Conservation (phyloP, 1,140 invertebrate genomes). For the Helicoverpa zea region DNA sequence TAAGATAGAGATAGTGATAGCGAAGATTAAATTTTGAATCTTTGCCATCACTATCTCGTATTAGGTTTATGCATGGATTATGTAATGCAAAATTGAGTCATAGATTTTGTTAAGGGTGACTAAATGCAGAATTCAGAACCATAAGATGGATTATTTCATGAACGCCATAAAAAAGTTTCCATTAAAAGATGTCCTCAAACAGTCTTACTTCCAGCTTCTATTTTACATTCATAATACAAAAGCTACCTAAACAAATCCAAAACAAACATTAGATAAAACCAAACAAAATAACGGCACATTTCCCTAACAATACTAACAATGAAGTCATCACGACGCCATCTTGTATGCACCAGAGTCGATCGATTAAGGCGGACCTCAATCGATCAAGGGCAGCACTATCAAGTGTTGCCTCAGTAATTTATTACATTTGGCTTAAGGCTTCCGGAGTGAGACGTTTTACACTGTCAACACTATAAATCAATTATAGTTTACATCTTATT, state of each 20-base stretch:
- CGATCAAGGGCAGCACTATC: slow-evolving; percentile 71
- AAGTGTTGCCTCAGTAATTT: slow-evolving; percentile 57
- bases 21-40: too few relatives aligned
- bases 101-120: too few relatives aligned
- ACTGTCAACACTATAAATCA: slow-evolving; percentile 82
- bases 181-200: too few relatives aligned
- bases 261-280: not conserved
- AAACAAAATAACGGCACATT: slow-evolving; percentile 37
- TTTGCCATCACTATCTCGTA: too few relatives aligned
- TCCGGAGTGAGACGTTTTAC: slow-evolving; percentile 75
- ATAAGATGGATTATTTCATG: too few relatives aligned
- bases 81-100: too few relatives aligned
- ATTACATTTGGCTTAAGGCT: slow-evolving; percentile 75
- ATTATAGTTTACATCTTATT: slow-evolving; percentile 75
- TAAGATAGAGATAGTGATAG: too few relatives aligned
- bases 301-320: slow-evolving; percentile 69
- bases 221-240: not conserved
- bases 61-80: too few relatives aligned
- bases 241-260: not conserved
- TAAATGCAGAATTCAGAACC: too few relatives aligned
- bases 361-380: slow-evolving; percentile 66
- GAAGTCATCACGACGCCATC: slow-evolving; percentile 75
- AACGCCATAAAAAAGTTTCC: too few relatives aligned
- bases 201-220: too few relatives aligned
- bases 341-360: slow-evolving; percentile 64